phyloP scores from a whole-genome alignment of 1,140 invertebrate species.

The Whitmania pigra region DNA sequence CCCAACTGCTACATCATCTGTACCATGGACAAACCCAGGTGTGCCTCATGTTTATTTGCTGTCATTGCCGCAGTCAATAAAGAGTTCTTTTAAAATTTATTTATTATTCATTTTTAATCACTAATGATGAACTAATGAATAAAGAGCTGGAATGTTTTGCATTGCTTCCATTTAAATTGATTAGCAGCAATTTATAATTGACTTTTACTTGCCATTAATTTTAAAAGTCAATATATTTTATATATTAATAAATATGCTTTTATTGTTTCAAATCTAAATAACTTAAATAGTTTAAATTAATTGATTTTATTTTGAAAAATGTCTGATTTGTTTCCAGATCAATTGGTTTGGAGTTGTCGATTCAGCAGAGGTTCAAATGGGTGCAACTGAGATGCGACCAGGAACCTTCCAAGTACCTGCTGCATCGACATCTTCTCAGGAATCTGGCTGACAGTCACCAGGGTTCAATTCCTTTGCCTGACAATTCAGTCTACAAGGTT shows the following conservation, averaged over 20 bases:
- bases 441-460: conserved; percentile 29
- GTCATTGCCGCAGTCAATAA: background rate
- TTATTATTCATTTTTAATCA: too few relatives aligned
- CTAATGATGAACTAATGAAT: too few relatives aligned
- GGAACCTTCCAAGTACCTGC: conserved; percentile 35
- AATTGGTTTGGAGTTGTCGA: conserved; percentile 34
- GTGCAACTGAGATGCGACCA: conserved; percentile 37
- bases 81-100: too few relatives aligned
- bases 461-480: conserved; percentile 30
- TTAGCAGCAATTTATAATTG: too few relatives aligned
- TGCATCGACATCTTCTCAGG: conserved; percentile 35
- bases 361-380: conserved; percentile 40
- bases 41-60: background rate
- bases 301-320: background rate
- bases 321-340: too few relatives aligned
- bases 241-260: too few relatives aligned
- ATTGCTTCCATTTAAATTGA: background rate
- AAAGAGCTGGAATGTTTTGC: background rate
- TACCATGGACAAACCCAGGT: conserved; percentile 39
- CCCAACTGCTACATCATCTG: conserved; percentile 37
- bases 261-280: too few relatives aligned
- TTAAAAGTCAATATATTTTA: too few relatives aligned
- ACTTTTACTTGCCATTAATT: too few relatives aligned
- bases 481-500: conserved; percentile 20
- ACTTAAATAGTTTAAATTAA: too few relatives aligned